Percentiles rank a stretch among this genome's conserved stretches.
These are phyloP conservation scores for Aegithalos caudatus DNA, from an alignment of 2,113 vertebrate species.

Conservation along the genomic window DNA sequence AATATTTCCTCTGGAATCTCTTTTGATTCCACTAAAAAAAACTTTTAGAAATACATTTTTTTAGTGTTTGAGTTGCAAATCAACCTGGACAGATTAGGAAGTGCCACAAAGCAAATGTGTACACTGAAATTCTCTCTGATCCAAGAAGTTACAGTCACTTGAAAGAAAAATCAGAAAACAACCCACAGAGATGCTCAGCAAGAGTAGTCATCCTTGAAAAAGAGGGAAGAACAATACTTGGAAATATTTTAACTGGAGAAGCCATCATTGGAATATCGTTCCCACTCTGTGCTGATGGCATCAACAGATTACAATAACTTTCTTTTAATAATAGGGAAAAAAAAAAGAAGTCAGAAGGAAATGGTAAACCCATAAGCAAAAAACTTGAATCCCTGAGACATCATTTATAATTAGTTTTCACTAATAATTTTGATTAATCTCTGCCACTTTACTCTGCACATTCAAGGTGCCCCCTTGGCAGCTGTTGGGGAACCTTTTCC, in stretches of 20 bases:
- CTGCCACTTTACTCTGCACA: neutral
- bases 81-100: neutral
- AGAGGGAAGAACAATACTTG: neutral
- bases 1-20: conserved; percentile 27
- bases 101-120: neutral
- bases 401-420: neutral
- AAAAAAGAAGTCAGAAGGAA: neutral
- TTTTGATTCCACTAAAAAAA: neutral
- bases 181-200: neutral
- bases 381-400: neutral
- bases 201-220: neutral
- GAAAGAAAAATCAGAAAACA: neutral
- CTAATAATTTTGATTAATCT: neutral
- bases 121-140: neutral
- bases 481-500: neutral
- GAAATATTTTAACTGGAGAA: neutral
- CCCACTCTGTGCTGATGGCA: neutral
- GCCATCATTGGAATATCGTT: neutral
- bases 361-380: neutral
- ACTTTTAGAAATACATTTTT: neutral
- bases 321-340: neutral
- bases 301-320: neutral
- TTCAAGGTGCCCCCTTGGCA: neutral
- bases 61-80: conserved; percentile 26
- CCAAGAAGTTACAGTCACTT: neutral